Conservation (phyloP, 2,113 vertebrate species). For the Callaeas wilsoni region DNA sequence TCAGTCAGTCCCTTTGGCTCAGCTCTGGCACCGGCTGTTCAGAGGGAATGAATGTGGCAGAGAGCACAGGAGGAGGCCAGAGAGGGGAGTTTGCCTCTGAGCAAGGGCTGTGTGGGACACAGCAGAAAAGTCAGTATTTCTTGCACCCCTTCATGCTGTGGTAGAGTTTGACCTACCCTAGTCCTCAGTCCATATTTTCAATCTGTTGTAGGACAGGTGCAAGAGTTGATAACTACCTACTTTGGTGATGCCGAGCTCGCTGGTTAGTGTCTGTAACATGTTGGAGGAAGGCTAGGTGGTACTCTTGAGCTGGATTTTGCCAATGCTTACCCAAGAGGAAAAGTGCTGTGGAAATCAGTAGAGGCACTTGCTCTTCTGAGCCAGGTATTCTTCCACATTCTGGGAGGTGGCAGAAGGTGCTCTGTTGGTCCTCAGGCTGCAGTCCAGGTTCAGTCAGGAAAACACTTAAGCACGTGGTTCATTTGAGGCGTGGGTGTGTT, state of each 20-base stretch:
- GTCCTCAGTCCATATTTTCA: not conserved
- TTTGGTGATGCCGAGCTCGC: not conserved
- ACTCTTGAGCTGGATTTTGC: constrained; percentile 62
- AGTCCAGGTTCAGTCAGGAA: not conserved
- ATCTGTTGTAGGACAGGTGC: not conserved
- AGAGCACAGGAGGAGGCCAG: not conserved
- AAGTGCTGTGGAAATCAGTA: not conserved
- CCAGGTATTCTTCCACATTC: not conserved
- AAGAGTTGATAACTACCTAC: not conserved
- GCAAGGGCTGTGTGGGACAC: not conserved
- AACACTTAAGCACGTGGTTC: not conserved
- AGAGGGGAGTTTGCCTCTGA: not conserved
- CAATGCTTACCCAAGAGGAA: not conserved
- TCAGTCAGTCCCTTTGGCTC: not conserved
- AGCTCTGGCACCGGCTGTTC: not conserved
- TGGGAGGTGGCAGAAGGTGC: not conserved
- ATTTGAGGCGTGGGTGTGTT: not conserved
- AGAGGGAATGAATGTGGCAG: not conserved
- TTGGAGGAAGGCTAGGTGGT: constrained; percentile 49
- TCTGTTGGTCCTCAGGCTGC: not conserved
- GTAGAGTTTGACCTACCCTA: not conserved
- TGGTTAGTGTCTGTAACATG: constrained; percentile 14
- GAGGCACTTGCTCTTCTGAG: not conserved
- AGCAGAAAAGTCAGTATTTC: not conserved
- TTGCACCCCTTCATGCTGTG: not conserved